Conservation (phyloP, 1,140 invertebrate genomes). For the Bombus fervidus region DNA sequence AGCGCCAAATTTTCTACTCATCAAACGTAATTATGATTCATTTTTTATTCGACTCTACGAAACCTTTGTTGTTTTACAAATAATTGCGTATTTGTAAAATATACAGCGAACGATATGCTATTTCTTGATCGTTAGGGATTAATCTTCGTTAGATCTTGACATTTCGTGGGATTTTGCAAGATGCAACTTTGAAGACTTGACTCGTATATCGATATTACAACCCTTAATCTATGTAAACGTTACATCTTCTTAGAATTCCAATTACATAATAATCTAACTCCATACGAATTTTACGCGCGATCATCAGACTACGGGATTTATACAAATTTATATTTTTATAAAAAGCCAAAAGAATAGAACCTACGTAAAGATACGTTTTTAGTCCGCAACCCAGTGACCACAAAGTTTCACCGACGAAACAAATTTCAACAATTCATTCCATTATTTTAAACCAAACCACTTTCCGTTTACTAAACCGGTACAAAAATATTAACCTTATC, state of each 20-base stretch:
- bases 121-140: background rate
- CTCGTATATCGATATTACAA: background rate
- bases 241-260: background rate
- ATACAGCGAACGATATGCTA: no score
- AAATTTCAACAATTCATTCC: background rate
- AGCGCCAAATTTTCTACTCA: background rate
- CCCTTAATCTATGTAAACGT: background rate
- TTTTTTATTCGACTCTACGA: background rate
- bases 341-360: background rate
- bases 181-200: background rate
- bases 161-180: background rate
- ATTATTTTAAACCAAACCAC: background rate
- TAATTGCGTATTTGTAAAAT: no score
- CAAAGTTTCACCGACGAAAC: background rate
- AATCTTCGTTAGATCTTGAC: no score
- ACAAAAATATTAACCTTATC: background rate
- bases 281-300: no score
- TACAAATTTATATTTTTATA: background rate
- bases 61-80: background rate
- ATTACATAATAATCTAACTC: no score
- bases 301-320: no score
- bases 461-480: background rate
- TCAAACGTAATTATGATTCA: background rate
- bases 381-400: background rate
- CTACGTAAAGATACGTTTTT: no score